Evolutionary conservation across 2,888 invertebrate species (phyloP), one percentile per base, ranked within the genome.

Genomic region (Notodonta ziczac): DNA sequence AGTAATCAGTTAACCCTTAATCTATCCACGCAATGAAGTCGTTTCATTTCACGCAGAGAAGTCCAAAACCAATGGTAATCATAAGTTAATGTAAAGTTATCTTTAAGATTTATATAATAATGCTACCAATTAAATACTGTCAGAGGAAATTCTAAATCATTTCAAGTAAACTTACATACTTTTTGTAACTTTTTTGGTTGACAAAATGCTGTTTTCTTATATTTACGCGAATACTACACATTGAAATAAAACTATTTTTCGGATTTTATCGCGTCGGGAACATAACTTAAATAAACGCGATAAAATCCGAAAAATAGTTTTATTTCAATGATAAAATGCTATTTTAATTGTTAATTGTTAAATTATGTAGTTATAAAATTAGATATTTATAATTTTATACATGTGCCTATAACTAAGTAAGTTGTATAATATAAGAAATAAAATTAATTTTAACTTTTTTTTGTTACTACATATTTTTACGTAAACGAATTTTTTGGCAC

Each of bases 321-420:
- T n/a, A n/a, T n/a, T n/a, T n/a, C n/a, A n/a, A n/a, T n/a, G n/a
- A 60, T 62, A 63, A 63, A 44, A 55, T 56, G 51, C 51, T 54
- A 54, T 53, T 13, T 13, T 16, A n/a, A 32, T 40, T 14, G 24
- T 53, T 35, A 53, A 53, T 53, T 53, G 55, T 66, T 59, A 58
- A 57, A 44, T 59, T 55, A 59, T 66, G 58, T 53, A 61, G 24
- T 46, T 61, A 2, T 61, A 63, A 48, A 57, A 13, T 74, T 68
- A 63, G 59, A 44, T 72, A 74, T 74, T 74, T 72, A 70, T 72
- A 72, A 58, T 70, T 70, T 74, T 74, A 54, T 72, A 74, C 65
- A 67, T 35, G 70, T 74, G 74, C 72, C 72, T 72, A 67, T 64
- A 73, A 66, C 57, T 72, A 69, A 65, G 69, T 51, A 60, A 65